A percentile compares a stretch with the other conserved stretches of the same genome.
Conservation (phyloP, 2,888 invertebrate genomes). For the Amphipoea lucens region DNA sequence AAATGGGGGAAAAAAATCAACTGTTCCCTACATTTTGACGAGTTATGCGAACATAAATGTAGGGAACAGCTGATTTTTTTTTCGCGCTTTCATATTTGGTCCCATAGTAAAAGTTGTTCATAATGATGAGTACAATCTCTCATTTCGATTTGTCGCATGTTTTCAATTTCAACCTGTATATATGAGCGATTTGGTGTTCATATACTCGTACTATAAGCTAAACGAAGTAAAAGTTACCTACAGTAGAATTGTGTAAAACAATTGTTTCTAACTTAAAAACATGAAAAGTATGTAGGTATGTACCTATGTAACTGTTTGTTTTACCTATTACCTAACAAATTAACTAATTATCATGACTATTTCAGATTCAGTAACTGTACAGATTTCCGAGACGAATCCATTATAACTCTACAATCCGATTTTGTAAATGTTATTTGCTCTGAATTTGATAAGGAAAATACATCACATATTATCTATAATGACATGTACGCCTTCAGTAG, state of each 20-base stretch:
- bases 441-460: slow-evolving; percentile 73
- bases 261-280: background rate
- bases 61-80: too few relatives aligned
- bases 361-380: slow-evolving; percentile 80
- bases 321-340: background rate
- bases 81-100: too few relatives aligned
- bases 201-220: background rate
- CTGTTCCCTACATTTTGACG: too few relatives aligned
- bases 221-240: background rate
- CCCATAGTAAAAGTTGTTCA: too few relatives aligned
- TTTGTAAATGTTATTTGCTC: slow-evolving; percentile 82
- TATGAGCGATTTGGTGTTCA: background rate
- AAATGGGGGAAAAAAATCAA: too few relatives aligned
- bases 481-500: slow-evolving; percentile 86
- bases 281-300: background rate
- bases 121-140: too few relatives aligned
- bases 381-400: slow-evolving; percentile 71
- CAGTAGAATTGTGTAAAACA: background rate
- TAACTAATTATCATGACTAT: slow-evolving; percentile 29
- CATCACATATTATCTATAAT: slow-evolving; percentile 77
- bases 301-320: background rate
- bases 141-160: too few relatives aligned
- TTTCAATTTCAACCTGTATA: too few relatives aligned
- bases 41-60: too few relatives aligned
- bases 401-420: slow-evolving; percentile 77